Base-by-base conservation (phyloP, 1,140 invertebrate genomes). In the Oryctes rhinoceros region DNA sequence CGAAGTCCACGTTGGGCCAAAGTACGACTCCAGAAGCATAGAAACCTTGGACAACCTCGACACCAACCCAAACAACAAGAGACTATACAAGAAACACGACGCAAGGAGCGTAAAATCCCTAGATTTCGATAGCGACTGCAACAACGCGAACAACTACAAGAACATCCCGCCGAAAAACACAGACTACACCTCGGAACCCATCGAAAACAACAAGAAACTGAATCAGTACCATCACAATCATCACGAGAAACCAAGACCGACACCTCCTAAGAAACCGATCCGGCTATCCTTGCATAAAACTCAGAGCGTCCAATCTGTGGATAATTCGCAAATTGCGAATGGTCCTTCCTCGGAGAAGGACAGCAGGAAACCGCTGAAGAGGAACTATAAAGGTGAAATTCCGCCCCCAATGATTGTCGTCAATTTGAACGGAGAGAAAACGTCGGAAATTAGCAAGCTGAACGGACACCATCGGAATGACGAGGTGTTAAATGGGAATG, bases 191-290 rank as follows among this genome's bases (percentile, higher is more conserved):
- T 92, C 91, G 0, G 92, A 92, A 83, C 89, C 88, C 30, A 87
- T 88, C 67, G 88, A 89, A 76, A 88, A 89, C 78, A 89, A 89
- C 81, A 88, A 88, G 67, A 90, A 83, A 71, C 20, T 71, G 24
- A 37, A 88, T 2, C 86, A 88, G 10, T 81, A 83, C 53, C 77
- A 81, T 20, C 79, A 78, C 47, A 77, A 80, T 81, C 81, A 82
- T 20, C 24, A 79, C 0, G 81, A 83, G 47, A 89, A 81, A 83
- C 85, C 90, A 87, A 83, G 89, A 89, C 94, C 95, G 4, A 92
- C 92, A 18, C 95, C 95, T 4, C 95, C 95, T 18, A 94, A 95
- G 84, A 97, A 97, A 85, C 96, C 95, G 0, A 84, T 96, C 0
- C 89, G 95, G 5, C 86, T 97, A 3, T 96, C 95, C 0, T 87